Evolutionary conservation across 1,140 invertebrate species (phyloP), one percentile per base, ranked within the genome.

Genomic region (Drosophila kikkawai): DNA sequence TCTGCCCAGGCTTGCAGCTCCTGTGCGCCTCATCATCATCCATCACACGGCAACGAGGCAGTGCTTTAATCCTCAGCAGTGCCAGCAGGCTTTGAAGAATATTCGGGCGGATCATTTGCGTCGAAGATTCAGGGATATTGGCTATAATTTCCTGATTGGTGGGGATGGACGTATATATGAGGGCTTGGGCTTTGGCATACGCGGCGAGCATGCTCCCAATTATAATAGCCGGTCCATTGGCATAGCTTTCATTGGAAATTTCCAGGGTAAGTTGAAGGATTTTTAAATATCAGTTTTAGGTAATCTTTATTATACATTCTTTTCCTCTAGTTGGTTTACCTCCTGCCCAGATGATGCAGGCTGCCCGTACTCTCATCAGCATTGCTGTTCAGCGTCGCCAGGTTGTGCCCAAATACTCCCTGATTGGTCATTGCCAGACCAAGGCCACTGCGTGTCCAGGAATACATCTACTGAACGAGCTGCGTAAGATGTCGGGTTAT

Each of bases 211-310:
- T 79, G 94, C 96, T 1, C 86, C 93, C 4, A 93, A 93, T 12
- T 96, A 95, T 82, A 97, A 97, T 78, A 82, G 77, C 15, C 93
- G 94, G 32, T 95, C 95, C 55, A 94, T 96, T 34, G 95, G 95
- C 7, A 94, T 96, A 57, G 95, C 94, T 39, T 80, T 95, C 2
- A 94, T 95, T 61, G 94, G 94, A 32, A 93, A 93, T 51, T 94
- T 93, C 79, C 82, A 80, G 59, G 63, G 92, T 80, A 29, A 42
- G 78, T 26, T n/a, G n/a, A n/a, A n/a, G n/a, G n/a, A n/a, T n/a
- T n/a, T n/a, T n/a, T n/a, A n/a, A n/a, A n/a, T n/a, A n/a, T n/a
- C 22, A 7, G 15, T 13, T 37, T 5, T 13, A 1, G 4, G 0
- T 22, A 44, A 47, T 41, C 1, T 5, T 32, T 5, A 8, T 22